These are phyloP conservation scores for Anarhynchus alexandrinus DNA, from an alignment of 2,113 vertebrate species.

Conservation along the genomic window DNA sequence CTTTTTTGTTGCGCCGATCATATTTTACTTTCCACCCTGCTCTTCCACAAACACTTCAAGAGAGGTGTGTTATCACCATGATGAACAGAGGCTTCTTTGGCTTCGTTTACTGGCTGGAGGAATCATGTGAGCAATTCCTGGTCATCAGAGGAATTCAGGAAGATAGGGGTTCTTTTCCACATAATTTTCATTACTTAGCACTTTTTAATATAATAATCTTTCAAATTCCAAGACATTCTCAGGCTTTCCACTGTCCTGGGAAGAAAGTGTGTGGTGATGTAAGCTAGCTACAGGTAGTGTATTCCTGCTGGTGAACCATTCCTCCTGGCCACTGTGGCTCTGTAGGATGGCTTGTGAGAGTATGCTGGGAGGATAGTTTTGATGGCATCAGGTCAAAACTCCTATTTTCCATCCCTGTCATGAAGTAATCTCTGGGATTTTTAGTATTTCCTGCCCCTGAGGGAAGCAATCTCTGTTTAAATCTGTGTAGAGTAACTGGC, in stretches of 20 bases:
- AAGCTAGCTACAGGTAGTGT: background rate
- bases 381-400: background rate
- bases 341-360: background rate
- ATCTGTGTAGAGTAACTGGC: background rate
- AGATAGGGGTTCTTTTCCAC: background rate
- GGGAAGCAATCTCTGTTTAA: background rate
- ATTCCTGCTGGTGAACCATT: background rate
- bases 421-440: background rate
- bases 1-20: background rate
- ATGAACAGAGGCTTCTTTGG: background rate
- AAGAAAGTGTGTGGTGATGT: background rate
- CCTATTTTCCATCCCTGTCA: background rate
- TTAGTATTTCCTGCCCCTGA: background rate
- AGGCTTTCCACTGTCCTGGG: background rate
- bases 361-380: background rate
- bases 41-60: background rate
- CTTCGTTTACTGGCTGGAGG: background rate
- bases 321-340: background rate
- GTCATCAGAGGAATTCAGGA: background rate
- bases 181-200: too few species aligned
- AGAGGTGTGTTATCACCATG: rapidly evolving
- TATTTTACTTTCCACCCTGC: background rate
- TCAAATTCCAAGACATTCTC: background rate
- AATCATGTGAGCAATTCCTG: background rate
- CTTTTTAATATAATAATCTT: background rate